These are phyloP conservation scores for Mugil cephalus DNA, from an alignment of 2,113 vertebrate species.

Conservation along the genomic window DNA sequence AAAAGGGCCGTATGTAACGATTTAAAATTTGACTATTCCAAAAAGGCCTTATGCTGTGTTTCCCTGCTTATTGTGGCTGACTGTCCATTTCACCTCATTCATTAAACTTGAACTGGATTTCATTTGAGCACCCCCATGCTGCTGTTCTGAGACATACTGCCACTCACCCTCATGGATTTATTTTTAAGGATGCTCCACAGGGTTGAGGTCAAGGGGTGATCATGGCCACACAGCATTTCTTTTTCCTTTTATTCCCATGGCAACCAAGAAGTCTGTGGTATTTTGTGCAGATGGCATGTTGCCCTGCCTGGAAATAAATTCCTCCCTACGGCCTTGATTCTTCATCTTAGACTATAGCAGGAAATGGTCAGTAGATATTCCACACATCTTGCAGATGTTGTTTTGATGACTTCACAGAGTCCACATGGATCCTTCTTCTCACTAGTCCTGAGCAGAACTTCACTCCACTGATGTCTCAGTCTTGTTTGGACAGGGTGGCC, in stretches of 20 bases:
- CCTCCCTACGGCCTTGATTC: neutral
- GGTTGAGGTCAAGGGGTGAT: neutral
- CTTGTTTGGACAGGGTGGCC: neutral
- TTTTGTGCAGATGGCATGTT: conserved; percentile 2
- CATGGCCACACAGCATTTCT: neutral
- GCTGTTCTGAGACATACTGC: neutral
- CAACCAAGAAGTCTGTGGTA: neutral
- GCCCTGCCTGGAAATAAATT: neutral
- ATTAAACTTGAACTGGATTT: neutral
- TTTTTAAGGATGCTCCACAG: conserved; percentile 7
- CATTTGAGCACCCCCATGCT: neutral
- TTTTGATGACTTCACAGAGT: neutral
- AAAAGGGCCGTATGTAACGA: neutral
- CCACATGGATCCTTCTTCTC: neutral
- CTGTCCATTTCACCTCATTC: neutral
- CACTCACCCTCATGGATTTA: neutral
- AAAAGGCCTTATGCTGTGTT: too few relatives aligned
- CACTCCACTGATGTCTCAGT: neutral
- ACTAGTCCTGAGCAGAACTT: neutral
- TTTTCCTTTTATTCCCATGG: conserved; percentile 9
- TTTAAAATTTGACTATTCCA: too few relatives aligned
- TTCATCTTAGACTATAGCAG: neutral
- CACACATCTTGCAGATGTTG: neutral
- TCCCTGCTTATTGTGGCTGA: neutral
- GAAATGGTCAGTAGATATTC: neutral